phyloP scores from a whole-genome alignment of 2,113 vertebrate genomes.

The Arvicanthis niloticus region DNA sequence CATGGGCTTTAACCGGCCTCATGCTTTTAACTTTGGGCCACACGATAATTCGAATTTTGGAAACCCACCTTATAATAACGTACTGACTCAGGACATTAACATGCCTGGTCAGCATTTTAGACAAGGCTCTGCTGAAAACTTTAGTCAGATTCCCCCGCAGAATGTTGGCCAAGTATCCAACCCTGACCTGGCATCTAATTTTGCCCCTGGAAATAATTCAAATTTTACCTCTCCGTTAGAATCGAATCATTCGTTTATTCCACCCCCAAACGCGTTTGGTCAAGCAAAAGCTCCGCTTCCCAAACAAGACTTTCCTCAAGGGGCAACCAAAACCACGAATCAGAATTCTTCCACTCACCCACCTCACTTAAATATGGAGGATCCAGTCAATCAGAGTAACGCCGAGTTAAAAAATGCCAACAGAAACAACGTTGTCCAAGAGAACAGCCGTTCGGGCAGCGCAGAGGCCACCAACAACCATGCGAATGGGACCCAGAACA shows the following conservation, averaged over 20 bases:
- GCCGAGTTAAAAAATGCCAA: conserved; percentile 84
- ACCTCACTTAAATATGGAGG: conserved; percentile 86
- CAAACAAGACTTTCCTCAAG: conserved; percentile 87
- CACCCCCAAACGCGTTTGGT: conserved; percentile 83
- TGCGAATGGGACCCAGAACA: conserved; percentile 86
- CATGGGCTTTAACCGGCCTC: conserved; percentile 88
- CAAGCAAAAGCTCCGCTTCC: conserved; percentile 84
- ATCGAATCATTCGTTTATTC: conserved; percentile 86
- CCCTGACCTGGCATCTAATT: conserved; percentile 84
- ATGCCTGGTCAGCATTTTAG: conserved; percentile 89
- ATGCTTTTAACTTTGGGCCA: conserved; percentile 87
- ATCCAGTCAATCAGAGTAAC: conserved; percentile 82
- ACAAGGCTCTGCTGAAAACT: conserved; percentile 86
- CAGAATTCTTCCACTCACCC: conserved; percentile 84
- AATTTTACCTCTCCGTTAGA: conserved; percentile 85
- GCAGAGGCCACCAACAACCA: conserved; percentile 85
- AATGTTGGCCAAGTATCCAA: conserved; percentile 85
- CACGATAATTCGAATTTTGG: conserved; percentile 86
- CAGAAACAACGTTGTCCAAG: conserved; percentile 82
- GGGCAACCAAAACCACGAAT: conserved; percentile 81
- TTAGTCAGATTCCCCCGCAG: conserved; percentile 84
- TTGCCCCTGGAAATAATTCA: conserved; percentile 85
- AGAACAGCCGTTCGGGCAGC: conserved; percentile 82
- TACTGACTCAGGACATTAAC: conserved; percentile 84
- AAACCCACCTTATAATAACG: conserved; percentile 84